Percentiles rank a stretch among this genome's conserved stretches.
Conservation (phyloP, 1,140 invertebrate species). For the Spodoptera frugiperda region DNA sequence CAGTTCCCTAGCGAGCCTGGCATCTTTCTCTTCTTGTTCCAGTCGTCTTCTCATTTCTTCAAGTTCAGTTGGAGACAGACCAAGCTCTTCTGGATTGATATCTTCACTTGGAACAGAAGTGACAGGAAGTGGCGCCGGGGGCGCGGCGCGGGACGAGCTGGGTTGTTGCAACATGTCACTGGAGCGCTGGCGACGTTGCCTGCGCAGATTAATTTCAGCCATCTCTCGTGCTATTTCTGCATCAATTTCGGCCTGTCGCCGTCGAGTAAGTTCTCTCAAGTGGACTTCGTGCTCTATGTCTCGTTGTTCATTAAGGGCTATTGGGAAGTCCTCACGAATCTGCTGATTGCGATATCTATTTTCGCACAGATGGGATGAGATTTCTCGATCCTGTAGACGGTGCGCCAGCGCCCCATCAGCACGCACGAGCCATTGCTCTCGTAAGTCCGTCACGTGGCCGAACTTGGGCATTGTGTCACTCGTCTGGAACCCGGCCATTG, state of each 20-base stretch:
- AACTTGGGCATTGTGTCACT: constrained; percentile 83
- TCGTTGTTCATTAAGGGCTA: constrained; percentile 93
- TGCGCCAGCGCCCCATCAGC: constrained; percentile 96
- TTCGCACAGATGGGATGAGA: constrained; percentile 92
- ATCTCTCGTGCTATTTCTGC: constrained; percentile 80
- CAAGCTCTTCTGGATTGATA: constrained; percentile 83
- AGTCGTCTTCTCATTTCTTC: constrained; percentile 86
- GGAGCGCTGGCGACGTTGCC: constrained; percentile 64
- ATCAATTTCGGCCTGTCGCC: constrained; percentile 77
- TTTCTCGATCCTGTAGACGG: constrained; percentile 96
- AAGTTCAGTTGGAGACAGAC: constrained; percentile 86
- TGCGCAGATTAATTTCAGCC: constrained; percentile 77
- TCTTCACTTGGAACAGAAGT: constrained; percentile 53
- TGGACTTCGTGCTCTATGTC: constrained; percentile 76
- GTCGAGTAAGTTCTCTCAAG: constrained; percentile 67
- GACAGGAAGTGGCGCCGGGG: constrained; percentile 53
- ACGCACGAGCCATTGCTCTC: constrained; percentile 94
- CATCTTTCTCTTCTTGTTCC: constrained; percentile 88
- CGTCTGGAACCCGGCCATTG: constrained; percentile 74
- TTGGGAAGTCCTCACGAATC: constrained; percentile 95
- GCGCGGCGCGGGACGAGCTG: constrained; percentile 63
- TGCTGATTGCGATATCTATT: constrained; percentile 95
- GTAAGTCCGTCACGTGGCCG: constrained; percentile 78
- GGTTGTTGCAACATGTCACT: constrained; percentile 67
- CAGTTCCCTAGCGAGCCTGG: constrained; percentile 86